phyloP scores from a whole-genome alignment of 2,888 invertebrate species.

The Taenaris catops region DNA sequence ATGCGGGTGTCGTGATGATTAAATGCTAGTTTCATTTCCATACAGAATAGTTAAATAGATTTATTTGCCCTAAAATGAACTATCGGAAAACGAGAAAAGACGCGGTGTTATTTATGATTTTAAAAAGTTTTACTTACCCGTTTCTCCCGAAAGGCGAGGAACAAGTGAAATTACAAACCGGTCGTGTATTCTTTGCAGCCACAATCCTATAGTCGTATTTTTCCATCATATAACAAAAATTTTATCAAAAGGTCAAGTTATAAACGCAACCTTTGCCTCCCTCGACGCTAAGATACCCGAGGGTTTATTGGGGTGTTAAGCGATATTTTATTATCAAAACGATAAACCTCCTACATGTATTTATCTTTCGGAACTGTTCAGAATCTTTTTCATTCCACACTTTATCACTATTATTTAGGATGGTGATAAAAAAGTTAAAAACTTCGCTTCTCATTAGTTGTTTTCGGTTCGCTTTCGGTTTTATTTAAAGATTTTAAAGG shows the following conservation, averaged over 20 bases:
- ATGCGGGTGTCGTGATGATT: too few species aligned
- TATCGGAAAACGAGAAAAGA: too few species aligned
- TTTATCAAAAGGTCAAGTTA: constrained; percentile 17
- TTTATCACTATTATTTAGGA: constrained; percentile 71
- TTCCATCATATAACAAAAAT: too few species aligned
- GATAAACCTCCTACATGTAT: constrained; percentile 54
- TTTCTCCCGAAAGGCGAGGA: too few species aligned
- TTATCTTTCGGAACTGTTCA: constrained; percentile 50
- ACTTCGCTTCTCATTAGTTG: constrained; percentile 26
- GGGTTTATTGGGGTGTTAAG: constrained; percentile 58
- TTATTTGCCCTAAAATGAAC: too few species aligned
- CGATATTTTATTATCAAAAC: constrained; percentile 63
- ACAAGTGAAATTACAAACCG: too few species aligned
- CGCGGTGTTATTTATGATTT: too few species aligned
- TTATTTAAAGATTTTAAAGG: constrained; percentile 19
- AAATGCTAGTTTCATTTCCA: too few species aligned
- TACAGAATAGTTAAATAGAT: too few species aligned
- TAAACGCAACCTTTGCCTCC: constrained; percentile 31
- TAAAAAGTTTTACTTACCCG: too few species aligned
- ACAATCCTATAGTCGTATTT: too few species aligned
- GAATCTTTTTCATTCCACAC: constrained; percentile 53
- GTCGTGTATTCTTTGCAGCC: too few species aligned
- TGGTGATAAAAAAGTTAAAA: constrained; percentile 52
- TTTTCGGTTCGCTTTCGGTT: constrained; percentile 21
- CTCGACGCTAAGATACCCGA: constrained; percentile 37